Base-by-base conservation (phyloP, 2,888 invertebrate genomes). In the Alentia gelatinosa region DNA sequence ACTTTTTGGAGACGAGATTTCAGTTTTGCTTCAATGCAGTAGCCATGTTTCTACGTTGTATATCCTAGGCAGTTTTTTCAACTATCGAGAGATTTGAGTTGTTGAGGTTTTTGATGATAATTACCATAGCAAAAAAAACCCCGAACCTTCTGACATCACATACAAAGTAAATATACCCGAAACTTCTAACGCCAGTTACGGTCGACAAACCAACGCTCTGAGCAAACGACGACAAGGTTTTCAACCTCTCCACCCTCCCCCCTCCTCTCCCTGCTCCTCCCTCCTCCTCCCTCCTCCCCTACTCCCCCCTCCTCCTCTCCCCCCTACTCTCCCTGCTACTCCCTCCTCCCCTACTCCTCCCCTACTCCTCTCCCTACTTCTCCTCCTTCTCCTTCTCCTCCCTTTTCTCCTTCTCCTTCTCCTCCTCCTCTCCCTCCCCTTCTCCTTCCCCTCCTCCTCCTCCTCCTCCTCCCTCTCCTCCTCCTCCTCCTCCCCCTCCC, bases 121-220 rank as follows among this genome's bases (percentile, higher is more conserved):
- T 86, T 86, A 50, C 86, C 86, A 86, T 86, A 86, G 86, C 86
- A 86, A 42, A 15, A 86, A 86, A 47, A n/a, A n/a, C n/a, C n/a
- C n/a, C n/a, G n/a, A 86, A 42, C 42, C 86, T n/a, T 86, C 50
- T 86, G 86, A 86, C 86, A 86, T 86, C 86, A 86, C 86, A 86
- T 42, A 86, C 86, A 86, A 56, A 86, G 47, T 86, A 86, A 86
- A 86, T 86, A 86, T 86, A 86, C 86, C 86, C 33, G 86, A 86
- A 30, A 86, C 50, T 15, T 19, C 75, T n/a, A 35, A 86, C 42
- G 47, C 42, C 86, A 47, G 35, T 35, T 37, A 47, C 30, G 86
- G 86, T 19, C 42, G 86, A 86, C n/a, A 86, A 23, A 86, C 86
- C 30, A 86, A 42, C 26, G 86, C 26, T 30, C 15, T 47, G 42